Evolutionary conservation across 2,888 invertebrate species (phyloP), one percentile per base, ranked within the genome.

Genomic region (Drosophila barbarae): DNA sequence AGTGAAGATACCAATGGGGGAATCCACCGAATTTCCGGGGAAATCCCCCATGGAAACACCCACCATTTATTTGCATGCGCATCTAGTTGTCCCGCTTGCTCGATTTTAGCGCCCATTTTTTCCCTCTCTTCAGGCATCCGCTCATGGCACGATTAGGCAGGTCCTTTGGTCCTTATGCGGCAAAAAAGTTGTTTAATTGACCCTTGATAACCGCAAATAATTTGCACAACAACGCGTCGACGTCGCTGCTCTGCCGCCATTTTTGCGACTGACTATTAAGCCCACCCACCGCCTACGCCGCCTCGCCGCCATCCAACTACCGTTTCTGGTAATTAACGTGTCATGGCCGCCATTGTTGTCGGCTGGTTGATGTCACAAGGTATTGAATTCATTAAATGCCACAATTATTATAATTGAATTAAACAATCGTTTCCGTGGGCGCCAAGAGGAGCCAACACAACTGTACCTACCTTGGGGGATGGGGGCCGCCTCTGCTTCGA

Each of bases 341-440:
- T 80, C 84, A 80, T 72, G 75, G 79, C 79, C 74, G 81, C 77
- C 82, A 71, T 81, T 80, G 83, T 76, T 60, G 67, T 59, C 56
- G 66, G 51, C 55, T 71, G 60, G 56, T 55, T 69, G 73, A 72
- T 77, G 76, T 47, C 46, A 9, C 46, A 47, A 47, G 32, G 32
- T 47, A 86, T 87, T 86, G 82, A 86, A 85, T 86, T 74, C 86
- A 88, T 87, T 87, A 87, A 86, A 87, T 87, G 77, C 88, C 88
- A 86, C 88, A 88, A 88, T 88, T 86, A 88, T 88, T 87, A 72
- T 88, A 88, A 88, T 88, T 87, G 85, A 87, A 83, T 88, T 87
- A 87, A 84, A 76, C 77, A 80, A 74, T 72, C 73, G 59, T 57
- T 60, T 60, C 46, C 46, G 55, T 57, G 79, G 69, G 70, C 57